phyloP scores from a whole-genome alignment of 2,888 invertebrate species.

The Drosophila melanosoma region DNA sequence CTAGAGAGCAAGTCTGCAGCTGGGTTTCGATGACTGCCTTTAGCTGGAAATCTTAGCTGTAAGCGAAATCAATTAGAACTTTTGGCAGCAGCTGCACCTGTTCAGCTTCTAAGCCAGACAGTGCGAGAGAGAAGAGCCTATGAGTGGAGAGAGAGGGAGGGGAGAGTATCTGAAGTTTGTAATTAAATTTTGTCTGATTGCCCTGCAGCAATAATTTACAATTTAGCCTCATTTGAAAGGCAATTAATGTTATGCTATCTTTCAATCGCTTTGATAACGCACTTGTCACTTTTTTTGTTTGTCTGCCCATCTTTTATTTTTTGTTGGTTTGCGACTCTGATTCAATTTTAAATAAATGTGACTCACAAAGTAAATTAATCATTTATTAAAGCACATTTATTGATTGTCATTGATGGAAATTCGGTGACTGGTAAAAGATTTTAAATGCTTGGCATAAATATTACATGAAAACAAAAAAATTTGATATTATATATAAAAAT shows the following conservation, averaged over 20 bases:
- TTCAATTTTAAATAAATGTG: constrained; percentile 28
- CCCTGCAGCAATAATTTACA: constrained; percentile 67
- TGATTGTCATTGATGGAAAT: background rate
- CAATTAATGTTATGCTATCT: constrained; percentile 65
- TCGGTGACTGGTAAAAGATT: background rate
- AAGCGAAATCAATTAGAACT: constrained; percentile 79
- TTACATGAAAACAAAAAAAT: too few relatives aligned
- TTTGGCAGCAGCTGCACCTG: constrained; percentile 66
- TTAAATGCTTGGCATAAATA: background rate
- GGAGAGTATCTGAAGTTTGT: constrained; percentile 36
- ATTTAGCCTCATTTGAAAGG: constrained; percentile 68
- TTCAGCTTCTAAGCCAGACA: constrained; percentile 1
- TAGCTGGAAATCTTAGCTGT: constrained; percentile 41
- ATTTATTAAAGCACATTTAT: constrained; percentile 25
- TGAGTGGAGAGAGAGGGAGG: background rate
- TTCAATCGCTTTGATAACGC: constrained; percentile 62
- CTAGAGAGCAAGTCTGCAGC: constrained; percentile 46
- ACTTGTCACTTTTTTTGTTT: constrained; percentile 14
- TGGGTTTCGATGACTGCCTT: constrained; percentile 23
- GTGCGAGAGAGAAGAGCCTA: background rate
- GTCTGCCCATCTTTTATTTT: background rate
- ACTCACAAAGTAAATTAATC: constrained; percentile 41
- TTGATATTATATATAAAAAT: background rate
- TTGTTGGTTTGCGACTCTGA: background rate
- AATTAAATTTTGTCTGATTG: constrained; percentile 73